Evolutionary conservation across 2,797 vertebrate genomes (phyloP).

Genomic region (Mus spretus): DNA sequence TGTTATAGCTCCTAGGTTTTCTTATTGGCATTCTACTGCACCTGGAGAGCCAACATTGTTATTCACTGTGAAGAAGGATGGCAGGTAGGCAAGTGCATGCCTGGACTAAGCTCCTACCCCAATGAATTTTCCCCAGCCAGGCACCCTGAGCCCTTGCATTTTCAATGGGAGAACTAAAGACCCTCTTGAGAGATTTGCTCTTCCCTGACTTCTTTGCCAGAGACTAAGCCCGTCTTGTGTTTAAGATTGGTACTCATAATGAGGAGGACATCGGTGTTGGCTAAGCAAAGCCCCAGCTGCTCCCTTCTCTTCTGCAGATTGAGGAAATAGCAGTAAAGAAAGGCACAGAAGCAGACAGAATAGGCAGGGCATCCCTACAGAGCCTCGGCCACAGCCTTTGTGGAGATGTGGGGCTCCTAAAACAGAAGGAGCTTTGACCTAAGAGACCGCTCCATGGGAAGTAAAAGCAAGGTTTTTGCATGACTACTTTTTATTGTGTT

Average conservation of each 20-base stretch:
- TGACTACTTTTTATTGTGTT: neutral
- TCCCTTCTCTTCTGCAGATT: conserved; percentile 12
- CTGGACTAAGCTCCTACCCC: neutral
- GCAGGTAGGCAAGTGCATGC: neutral
- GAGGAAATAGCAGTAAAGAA: conserved; percentile 38
- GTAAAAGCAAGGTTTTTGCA: neutral
- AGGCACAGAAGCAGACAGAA: neutral
- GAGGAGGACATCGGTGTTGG: conserved; percentile 43
- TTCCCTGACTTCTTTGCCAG: conserved; percentile 13
- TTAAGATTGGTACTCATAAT: conserved; percentile 35
- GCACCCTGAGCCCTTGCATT: neutral
- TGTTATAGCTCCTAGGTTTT: neutral
- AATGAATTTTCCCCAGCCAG: neutral
- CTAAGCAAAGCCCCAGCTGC: conserved; percentile 46
- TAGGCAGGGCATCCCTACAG: neutral
- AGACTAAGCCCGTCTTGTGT: conserved; percentile 25
- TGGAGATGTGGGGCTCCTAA: neutral
- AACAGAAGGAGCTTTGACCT: neutral
- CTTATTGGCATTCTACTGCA: neutral
- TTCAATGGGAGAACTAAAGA: neutral
- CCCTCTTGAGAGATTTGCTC: neutral
- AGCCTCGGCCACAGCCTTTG: neutral
- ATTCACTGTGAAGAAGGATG: neutral
- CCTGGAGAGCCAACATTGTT: neutral
- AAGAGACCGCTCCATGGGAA: neutral